Percentiles rank a stretch among this genome's conserved stretches.
phyloP scores from a whole-genome alignment of 1,140 invertebrate species.

The Pteromalus puparum region DNA sequence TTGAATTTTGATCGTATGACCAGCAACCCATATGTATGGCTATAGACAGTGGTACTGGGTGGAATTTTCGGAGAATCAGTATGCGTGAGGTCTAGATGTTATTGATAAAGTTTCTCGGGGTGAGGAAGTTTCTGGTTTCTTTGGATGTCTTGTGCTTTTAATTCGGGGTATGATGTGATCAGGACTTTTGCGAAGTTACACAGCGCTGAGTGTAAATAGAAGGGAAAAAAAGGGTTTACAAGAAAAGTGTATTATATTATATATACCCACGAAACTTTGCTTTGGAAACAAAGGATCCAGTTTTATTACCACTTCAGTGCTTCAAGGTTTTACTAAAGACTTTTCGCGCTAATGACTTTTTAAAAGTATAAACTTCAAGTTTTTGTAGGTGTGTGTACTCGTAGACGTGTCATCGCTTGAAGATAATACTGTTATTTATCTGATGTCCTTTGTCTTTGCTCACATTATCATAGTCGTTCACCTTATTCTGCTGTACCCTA shows the following conservation, averaged over 20 bases:
- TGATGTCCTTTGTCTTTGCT: too few species aligned
- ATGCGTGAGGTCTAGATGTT: neutral
- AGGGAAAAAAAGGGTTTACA: neutral
- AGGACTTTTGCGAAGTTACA: neutral
- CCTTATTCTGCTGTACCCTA: too few species aligned
- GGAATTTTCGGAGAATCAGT: too few species aligned
- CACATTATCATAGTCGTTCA: too few species aligned
- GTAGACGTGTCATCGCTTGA: too few species aligned
- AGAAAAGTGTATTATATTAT: neutral
- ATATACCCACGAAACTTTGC: neutral
- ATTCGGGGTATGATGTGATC: neutral
- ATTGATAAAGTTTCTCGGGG: too few species aligned
- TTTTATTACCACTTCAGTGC: neutral
- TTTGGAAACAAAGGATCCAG: neutral
- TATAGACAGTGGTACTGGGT: too few species aligned
- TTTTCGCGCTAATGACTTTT: neutral
- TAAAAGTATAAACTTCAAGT: neutral
- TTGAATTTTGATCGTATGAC: neutral
- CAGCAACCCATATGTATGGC: too few species aligned
- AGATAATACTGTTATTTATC: too few species aligned
- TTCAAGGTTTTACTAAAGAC: neutral
- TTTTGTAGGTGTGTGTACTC: too few species aligned
- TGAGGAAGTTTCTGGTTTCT: too few species aligned
- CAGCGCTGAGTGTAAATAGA: neutral
- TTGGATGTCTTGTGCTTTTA: neutral